Evolutionary conservation across 2,113 vertebrate genomes (phyloP).

Genomic region (Forbesichthys agassizii): DNA sequence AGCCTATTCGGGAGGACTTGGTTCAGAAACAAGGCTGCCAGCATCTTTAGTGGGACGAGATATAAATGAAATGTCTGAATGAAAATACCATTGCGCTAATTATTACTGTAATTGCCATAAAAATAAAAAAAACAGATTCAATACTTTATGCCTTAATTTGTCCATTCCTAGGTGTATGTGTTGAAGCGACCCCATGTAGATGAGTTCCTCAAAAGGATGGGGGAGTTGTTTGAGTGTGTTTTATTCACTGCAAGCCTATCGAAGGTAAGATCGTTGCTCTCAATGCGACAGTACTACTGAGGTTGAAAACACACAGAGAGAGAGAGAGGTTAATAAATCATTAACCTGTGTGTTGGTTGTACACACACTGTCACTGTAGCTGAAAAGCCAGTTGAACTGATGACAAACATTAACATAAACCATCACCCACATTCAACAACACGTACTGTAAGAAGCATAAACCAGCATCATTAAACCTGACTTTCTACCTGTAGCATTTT

Average conservation of each 20-base stretch:
- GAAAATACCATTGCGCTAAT: not conserved
- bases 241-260: constrained; percentile 96
- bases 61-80: not conserved
- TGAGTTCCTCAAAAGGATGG: constrained; percentile 94
- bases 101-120: not conserved
- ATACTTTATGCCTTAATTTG: not conserved
- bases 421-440: not conserved
- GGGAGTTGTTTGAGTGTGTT: constrained; percentile 95
- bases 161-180: constrained; percentile 85
- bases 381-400: not conserved
- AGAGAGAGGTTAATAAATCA: not conserved
- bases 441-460: no score
- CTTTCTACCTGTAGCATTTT: no score
- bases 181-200: constrained; percentile 94
- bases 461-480: no score
- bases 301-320: no score
- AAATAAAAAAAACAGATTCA: not conserved
- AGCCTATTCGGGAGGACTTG: constrained; percentile 97
- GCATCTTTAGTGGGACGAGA: constrained; percentile 46
- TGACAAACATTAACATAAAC: not conserved
- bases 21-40: constrained; percentile 80
- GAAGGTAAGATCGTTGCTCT: constrained; percentile 80
- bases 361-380: not conserved
- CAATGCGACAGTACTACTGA: no score
- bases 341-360: no score